Evolutionary conservation across 2,113 vertebrate genomes (phyloP).

Genomic region (Calidris pygmaea): DNA sequence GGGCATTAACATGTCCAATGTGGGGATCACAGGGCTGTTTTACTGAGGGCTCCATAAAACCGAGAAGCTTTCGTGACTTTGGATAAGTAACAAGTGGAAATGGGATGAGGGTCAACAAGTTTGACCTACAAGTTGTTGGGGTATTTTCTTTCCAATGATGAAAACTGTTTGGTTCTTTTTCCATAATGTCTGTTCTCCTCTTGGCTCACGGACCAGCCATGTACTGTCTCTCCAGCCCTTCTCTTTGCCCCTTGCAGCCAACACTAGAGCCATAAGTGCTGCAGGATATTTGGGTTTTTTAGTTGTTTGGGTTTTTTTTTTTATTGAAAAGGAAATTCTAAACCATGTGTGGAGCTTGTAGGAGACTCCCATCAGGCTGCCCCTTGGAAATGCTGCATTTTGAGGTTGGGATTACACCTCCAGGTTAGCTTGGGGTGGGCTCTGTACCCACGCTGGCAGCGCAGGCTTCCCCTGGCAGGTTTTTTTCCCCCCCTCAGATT

Average conservation of each 20-base stretch:
- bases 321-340: neutral
- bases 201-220: neutral
- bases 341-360: neutral
- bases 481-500: neutral
- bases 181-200: neutral
- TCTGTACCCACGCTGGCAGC: neutral
- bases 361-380: neutral
- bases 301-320: neutral
- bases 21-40: neutral
- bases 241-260: neutral
- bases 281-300: neutral
- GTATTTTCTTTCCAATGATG: accelerated
- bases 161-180: neutral
- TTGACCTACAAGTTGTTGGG: neutral
- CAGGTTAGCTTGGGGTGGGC: neutral
- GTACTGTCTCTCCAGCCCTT: neutral
- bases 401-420: neutral
- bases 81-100: neutral
- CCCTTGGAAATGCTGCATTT: neutral
- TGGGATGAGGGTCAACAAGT: neutral
- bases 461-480: neutral
- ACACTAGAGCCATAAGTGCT: neutral
- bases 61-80: neutral
- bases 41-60: neutral
- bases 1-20: accelerated